Evolutionary conservation across 1,140 invertebrate genomes (phyloP).

Genomic region (Pseudoatta argentina): DNA sequence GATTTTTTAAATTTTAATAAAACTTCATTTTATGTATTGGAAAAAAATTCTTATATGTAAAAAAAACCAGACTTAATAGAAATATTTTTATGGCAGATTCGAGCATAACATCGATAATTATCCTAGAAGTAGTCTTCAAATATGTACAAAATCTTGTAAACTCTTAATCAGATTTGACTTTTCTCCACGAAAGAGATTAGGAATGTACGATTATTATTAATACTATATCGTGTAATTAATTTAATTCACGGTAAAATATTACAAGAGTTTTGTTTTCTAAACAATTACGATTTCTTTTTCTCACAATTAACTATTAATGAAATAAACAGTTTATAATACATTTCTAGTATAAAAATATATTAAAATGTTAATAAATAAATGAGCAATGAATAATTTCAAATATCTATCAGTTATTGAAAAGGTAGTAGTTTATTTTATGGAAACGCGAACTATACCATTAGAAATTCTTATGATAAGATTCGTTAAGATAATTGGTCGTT

Average conservation of each 20-base stretch:
- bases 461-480: not conserved
- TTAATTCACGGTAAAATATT: too few relatives aligned
- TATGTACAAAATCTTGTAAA: not conserved
- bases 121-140: too few relatives aligned
- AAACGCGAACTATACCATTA: not conserved
- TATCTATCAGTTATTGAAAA: not conserved
- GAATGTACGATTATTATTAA: not conserved
- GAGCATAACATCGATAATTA: too few relatives aligned
- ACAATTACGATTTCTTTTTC: not conserved
- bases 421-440: not conserved
- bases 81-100: too few relatives aligned
- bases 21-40: too few relatives aligned
- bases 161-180: not conserved
- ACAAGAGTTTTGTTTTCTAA: not conserved
- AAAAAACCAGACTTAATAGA: too few relatives aligned
- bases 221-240: not conserved
- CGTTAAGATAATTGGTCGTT: conserved; percentile 18
- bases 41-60: too few relatives aligned
- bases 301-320: not conserved
- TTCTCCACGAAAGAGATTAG: not conserved
- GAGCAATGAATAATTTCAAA: not conserved
- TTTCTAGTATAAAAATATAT: not conserved
- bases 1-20: too few relatives aligned
- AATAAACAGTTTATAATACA: not conserved
- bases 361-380: not conserved